Percentiles rank a stretch among this genome's conserved stretches.
Evolutionary conservation across 2,113 vertebrate genomes (phyloP).

Genomic region (Cynocephalus volans): DNA sequence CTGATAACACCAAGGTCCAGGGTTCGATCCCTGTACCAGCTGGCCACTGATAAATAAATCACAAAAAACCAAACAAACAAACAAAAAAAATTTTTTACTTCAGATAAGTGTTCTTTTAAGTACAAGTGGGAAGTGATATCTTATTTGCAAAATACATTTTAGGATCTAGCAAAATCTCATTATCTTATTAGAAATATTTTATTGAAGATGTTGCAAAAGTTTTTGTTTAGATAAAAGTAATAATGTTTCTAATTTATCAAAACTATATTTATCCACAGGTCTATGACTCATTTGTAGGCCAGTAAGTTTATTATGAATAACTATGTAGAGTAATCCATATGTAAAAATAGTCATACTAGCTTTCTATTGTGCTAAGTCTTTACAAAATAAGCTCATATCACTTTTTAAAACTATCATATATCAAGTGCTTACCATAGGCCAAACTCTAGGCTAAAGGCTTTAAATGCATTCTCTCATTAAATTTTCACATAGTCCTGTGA

Average conservation of each 20-base stretch:
- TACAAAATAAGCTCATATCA: not conserved
- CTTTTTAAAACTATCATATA: not conserved
- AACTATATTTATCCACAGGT: not conserved
- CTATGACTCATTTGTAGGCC: not conserved
- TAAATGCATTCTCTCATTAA: not conserved
- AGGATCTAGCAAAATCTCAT: not conserved
- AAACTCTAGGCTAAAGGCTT: not conserved
- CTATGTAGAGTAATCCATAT: not conserved
- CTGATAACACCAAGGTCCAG: too few species aligned
- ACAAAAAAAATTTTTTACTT: not conserved
- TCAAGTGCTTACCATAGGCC: not conserved
- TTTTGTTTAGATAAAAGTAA: not conserved
- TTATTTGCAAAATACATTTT: not conserved
- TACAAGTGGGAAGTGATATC: not conserved
- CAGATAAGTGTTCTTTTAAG: not conserved
- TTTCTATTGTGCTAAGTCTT: not conserved
- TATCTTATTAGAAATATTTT: not conserved
- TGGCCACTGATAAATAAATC: too few species aligned
- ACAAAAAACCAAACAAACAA: too few species aligned
- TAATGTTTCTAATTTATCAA: not conserved
- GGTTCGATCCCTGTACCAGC: too few species aligned
- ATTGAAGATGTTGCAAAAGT: not conserved
- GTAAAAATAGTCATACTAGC: not conserved
- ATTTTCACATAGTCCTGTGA: not conserved
- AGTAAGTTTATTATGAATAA: not conserved